Base-by-base conservation (phyloP, 1,140 invertebrate species). In the Teleogryllus occipitalis region DNA sequence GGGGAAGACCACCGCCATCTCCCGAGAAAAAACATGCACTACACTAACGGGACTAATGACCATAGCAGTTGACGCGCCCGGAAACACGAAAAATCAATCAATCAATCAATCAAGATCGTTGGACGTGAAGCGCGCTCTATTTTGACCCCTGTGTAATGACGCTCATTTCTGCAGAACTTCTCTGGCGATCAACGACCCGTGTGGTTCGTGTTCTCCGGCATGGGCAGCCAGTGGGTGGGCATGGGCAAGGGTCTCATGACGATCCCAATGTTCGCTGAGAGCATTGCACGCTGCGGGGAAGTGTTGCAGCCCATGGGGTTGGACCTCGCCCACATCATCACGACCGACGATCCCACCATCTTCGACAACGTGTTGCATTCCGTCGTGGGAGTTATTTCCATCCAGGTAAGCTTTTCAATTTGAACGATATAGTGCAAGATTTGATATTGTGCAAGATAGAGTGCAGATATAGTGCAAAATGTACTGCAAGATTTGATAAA, bases 161-260 rank as follows among this genome's bases (percentile, higher is more conserved):
- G 5, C 27, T 39, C 1, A 39, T 12, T 8, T 7, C 75, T 47
- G 5, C 72, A 79, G 78, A 82, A 91, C 8, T 82, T 87, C 0
- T 87, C 90, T 81, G 90, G 89, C 7, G 89, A 80, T 18, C 82
- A 80, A 81, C 83, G 89, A 54, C 90, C 89, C 72, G 83, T 92
- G 4, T 92, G 89, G 87, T 91, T 87, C 83, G 85, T 92, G 7
- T 92, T 91, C 84, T 87, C 91, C 78, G 91, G 91, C 46, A 91
- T 92, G 90, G 92, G 91, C 8, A 87, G 87, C 49, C 91, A 93
- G 83, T 93, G 90, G 89, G 81, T 85, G 73, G 88, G 89, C 22
- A 92, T 92, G 90, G 90, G 88, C 7, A 82, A 84, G 75, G 83
- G 87, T 27, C 78, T 79, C 65, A 79, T 92, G 87, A 80, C 85